Base-by-base conservation (phyloP, 2,888 invertebrate species). In the Heliconius ethilla region DNA sequence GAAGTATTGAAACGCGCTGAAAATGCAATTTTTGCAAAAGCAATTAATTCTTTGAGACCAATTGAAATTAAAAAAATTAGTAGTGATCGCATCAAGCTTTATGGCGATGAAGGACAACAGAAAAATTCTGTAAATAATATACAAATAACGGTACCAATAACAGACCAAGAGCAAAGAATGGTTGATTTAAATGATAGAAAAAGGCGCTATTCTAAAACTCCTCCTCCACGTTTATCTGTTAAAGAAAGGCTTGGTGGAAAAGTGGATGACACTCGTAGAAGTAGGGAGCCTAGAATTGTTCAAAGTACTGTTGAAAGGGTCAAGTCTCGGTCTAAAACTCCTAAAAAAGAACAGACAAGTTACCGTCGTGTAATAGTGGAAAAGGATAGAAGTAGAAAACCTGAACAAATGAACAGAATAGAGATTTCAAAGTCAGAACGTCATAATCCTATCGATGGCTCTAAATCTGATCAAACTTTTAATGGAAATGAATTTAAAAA, bases 1-100 rank as follows among this genome's bases (percentile, higher is more conserved):
- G 98, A 98, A 90, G 98, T 98, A 7, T 93, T 98, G 74, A 98
- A 98, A 87, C 95, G 98, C 82, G 98, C 98, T 2, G 98, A 98
- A 92, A 98, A 98, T 88, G 98, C 97, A 0, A 97, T 98, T 84
- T 97, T 98, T 88, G 97, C 98, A 66, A 98, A 98, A 89, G 97
- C 97, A 0, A 97, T 97, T 67, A 97, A 97, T 86, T 97, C 97
- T 0, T 96, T 97, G 70, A 95, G 97, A 78, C 97, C 97, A 0
- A 96, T 97, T 75, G 97, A 97, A 92, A 96, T 96, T 74, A 97
- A 96, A 86, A 97, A 96, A 88, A 96, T 96, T 75, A 96, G 96
- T 82, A 95, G 95, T 78, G 97, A 96, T 83, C 95, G 96, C n/a
- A 94, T 95, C 22, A 96, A 96, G 86, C 87, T 96, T 45, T 96